Base-by-base conservation (phyloP, 2,888 invertebrate species). In the Ormyrus thymus region DNA sequence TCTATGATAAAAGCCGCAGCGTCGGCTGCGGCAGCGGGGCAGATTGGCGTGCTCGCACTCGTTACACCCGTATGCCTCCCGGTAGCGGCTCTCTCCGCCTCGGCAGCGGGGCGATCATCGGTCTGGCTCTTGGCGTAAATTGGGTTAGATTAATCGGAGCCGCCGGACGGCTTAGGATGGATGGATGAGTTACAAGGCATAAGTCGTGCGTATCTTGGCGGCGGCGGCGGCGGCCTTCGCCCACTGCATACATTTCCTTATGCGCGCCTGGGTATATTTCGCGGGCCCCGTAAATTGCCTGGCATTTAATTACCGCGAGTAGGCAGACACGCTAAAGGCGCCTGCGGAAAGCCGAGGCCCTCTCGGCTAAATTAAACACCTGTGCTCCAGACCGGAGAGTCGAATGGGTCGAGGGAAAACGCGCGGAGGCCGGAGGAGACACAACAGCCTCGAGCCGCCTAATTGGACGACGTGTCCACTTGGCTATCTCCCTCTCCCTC, bases 241-340 rank as follows among this genome's bases (percentile, higher is more conserved):
- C 29, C 4, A 29, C 29, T 29, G 29, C 29, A 29, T 29, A 29
- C 4, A 29, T 29, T 29, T 29, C 29, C 29, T 29, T 29, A 29
- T 29, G 29, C 29, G 29, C 29, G 29, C 29, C 29, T 29, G 29
- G 29, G 29, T 29, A 29, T 29, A 29, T 29, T 29, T 29, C 29
- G 29, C 29, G 29, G 29, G 69, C 59, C 66, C 71, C 84, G 86
- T 86, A 88, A 89, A 89, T 89, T 88, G 87, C 86, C 85, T 86
- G 88, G 87, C 88, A 89, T 89, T 89, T 89, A 89, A 89, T 89
- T 89, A 89, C 87, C 87, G 85, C 84, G 87, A 89, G 87, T 89
- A 88, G 86, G 85, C 85, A 86, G 85, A 61, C 86, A 86, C 84
- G 86, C 85, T 85, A 86, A 85, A 86, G 84, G 84, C 83, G 84